Conservation (phyloP, 2,797 vertebrate species). For the Gobio occitaniae region DNA sequence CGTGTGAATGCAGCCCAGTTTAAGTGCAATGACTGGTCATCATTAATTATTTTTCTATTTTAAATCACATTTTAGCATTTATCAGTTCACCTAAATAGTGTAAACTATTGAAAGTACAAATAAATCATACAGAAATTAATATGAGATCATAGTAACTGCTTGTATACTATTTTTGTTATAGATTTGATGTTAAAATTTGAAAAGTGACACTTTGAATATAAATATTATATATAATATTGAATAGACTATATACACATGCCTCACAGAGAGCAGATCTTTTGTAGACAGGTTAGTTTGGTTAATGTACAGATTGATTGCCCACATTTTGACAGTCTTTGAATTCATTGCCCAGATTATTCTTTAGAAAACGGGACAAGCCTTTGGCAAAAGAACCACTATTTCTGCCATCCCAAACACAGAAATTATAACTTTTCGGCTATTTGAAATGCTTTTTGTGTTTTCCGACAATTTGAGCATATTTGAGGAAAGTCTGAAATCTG, state of each 20-base stretch:
- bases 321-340: neutral
- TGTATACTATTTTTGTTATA: neutral
- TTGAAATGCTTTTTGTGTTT: constrained; percentile 2
- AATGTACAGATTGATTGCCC: neutral
- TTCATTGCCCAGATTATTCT: neutral
- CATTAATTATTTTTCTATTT: neutral
- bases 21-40: neutral
- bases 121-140: neutral
- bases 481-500: neutral
- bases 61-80: neutral
- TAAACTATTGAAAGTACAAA: neutral
- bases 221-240: too few relatives aligned
- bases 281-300: neutral
- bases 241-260: too few relatives aligned
- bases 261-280: too few relatives aligned
- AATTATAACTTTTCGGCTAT: neutral
- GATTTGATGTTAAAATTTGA: neutral
- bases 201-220: neutral
- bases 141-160: neutral
- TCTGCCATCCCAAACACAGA: neutral
- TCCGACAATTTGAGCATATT: neutral
- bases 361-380: neutral
- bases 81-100: neutral
- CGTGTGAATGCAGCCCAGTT: neutral
- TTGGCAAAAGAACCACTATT: neutral